phyloP scores from a whole-genome alignment of 2,797 vertebrate genomes.

The Rallus crepitans region DNA sequence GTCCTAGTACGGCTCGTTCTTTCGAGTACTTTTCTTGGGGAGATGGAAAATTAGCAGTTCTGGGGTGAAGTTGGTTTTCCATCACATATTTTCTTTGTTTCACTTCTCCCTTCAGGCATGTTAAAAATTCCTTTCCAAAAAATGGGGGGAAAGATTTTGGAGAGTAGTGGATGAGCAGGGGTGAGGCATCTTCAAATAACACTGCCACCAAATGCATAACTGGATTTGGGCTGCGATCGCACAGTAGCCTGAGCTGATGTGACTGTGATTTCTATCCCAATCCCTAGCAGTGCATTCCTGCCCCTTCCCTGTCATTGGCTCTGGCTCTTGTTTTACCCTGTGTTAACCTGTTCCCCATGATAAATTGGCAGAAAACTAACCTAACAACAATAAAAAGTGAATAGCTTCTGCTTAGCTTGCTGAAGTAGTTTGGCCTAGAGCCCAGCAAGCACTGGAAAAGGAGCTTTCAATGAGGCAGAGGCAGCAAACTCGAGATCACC shows the following conservation, averaged over 20 bases:
- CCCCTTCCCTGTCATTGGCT: background rate
- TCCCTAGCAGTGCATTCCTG: background rate
- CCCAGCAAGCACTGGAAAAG: background rate
- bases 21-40: background rate
- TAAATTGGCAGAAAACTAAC: background rate
- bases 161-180: background rate
- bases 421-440: conserved; percentile 25
- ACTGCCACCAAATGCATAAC: background rate
- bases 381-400: background rate
- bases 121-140: background rate
- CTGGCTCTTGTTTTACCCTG: background rate
- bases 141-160: background rate
- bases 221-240: background rate
- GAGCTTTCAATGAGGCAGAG: background rate
- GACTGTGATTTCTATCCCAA: background rate
- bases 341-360: background rate
- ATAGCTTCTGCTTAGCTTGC: background rate
- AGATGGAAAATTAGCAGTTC: background rate
- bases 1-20: background rate
- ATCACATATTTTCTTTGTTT: background rate
- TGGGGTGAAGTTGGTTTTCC: background rate
- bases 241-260: background rate
- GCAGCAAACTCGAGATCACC: conserved; percentile 7
- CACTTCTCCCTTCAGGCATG: background rate
- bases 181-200: background rate